phyloP scores from a whole-genome alignment of 2,797 vertebrate genomes.

The Lerista edwardsae region DNA sequence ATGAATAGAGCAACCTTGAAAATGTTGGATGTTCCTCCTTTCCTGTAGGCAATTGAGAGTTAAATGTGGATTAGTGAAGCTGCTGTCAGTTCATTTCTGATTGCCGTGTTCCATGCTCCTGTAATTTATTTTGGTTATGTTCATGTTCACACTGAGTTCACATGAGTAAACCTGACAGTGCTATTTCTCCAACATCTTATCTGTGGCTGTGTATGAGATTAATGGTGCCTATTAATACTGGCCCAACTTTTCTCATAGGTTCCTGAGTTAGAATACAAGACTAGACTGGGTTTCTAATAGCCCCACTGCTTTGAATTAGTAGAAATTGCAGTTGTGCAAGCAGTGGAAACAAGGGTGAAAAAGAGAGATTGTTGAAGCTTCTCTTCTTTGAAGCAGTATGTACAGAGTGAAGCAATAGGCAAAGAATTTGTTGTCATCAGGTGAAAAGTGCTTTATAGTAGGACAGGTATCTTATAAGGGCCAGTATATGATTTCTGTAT shows the following conservation, averaged over 20 bases:
- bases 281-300: neutral
- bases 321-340: neutral
- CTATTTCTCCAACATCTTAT: neutral
- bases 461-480: neutral
- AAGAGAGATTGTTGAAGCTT: neutral
- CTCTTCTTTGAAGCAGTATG: neutral
- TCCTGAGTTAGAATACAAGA: neutral
- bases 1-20: neutral
- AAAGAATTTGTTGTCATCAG: conserved; percentile 16
- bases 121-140: neutral
- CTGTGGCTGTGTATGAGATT: neutral
- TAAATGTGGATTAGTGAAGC: neutral
- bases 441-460: conserved; percentile 5
- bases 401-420: neutral
- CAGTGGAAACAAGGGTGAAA: neutral
- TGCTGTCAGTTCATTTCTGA: neutral
- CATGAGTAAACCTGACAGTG: neutral
- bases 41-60: neutral
- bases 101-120: neutral
- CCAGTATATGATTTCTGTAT: neutral
- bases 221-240: neutral
- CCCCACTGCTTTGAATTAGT: neutral
- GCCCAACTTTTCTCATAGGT: neutral
- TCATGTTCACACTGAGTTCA: neutral
- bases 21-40: neutral